A percentile compares a stretch with the other conserved stretches of the same genome.
These are phyloP conservation scores for Lithophane ornitopus DNA, from an alignment of 2,888 invertebrate species.

Conservation along the genomic window DNA sequence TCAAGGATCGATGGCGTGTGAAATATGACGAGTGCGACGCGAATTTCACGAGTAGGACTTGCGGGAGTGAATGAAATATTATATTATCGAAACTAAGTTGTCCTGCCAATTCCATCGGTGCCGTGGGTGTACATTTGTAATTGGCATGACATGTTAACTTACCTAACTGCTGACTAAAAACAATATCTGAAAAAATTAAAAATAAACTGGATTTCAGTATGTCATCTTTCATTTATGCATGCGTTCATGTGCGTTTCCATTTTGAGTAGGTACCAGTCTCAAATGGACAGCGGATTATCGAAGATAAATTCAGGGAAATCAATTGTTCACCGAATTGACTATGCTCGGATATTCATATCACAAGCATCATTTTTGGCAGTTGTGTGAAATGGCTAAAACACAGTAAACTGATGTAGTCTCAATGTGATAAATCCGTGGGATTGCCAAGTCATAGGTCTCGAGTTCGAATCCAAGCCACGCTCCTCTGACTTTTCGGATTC, in stretches of 20 bases:
- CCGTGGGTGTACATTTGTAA: background rate
- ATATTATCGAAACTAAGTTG: background rate
- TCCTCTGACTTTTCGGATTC: too few relatives aligned
- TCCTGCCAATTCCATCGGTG: background rate
- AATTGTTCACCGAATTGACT: background rate
- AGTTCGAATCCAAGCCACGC: too few relatives aligned
- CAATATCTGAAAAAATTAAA: too few relatives aligned
- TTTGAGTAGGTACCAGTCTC: background rate
- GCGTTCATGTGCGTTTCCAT: background rate
- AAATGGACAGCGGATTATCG: background rate
- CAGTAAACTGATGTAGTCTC: background rate
- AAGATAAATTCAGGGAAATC: background rate
- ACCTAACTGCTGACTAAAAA: too few relatives aligned
- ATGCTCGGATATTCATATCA: background rate
- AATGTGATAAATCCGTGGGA: constrained; percentile 2
- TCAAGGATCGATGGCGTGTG: constrained; percentile 51
- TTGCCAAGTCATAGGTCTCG: too few relatives aligned
- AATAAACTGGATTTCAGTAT: background rate
- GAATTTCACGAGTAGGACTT: constrained; percentile 11
- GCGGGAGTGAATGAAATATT: background rate
- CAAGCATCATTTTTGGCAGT: background rate
- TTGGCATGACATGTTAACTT: background rate
- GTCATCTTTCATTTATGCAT: background rate
- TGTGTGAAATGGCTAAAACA: background rate
- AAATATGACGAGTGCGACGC: constrained; percentile 25